These are phyloP conservation scores for Polypedilum vanderplanki DNA, from an alignment of 1,140 invertebrate genomes.

Conservation along the genomic window DNA sequence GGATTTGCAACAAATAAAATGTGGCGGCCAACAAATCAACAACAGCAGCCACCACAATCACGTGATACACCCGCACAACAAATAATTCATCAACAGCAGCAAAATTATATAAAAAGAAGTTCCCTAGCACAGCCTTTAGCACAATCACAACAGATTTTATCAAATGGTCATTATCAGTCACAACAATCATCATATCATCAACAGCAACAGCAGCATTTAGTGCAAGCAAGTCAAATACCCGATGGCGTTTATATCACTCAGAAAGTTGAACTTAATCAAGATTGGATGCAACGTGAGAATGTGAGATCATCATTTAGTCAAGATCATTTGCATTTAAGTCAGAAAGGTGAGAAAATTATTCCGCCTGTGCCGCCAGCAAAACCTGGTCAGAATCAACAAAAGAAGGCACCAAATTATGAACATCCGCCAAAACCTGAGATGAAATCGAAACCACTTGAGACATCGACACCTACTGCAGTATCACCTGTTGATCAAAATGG, in stretches of 20 bases:
- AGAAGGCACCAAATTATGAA: conserved; percentile 41
- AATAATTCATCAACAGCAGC: conserved; percentile 21
- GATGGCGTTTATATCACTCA: background rate
- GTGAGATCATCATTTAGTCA: background rate
- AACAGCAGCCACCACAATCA: background rate
- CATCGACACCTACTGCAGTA: conserved; percentile 31
- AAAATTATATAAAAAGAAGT: conserved; percentile 44
- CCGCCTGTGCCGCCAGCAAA: conserved; percentile 24
- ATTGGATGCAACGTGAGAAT: conserved; percentile 19
- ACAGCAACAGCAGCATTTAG: background rate
- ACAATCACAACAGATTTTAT: conserved; percentile 35
- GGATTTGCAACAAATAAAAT: conserved; percentile 23
- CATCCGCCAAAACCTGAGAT: conserved; percentile 30
- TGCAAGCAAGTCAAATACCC: background rate
- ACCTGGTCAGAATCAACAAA: background rate
- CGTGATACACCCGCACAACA: conserved; percentile 25
- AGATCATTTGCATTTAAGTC: conserved; percentile 12
- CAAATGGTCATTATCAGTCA: conserved; percentile 24
- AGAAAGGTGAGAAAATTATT: background rate
- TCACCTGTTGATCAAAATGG: conserved; percentile 36
- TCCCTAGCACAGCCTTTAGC: conserved; percentile 51
- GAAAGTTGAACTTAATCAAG: background rate
- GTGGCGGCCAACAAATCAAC: conserved; percentile 29
- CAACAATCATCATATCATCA: background rate
- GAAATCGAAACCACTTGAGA: conserved; percentile 31